Evolutionary conservation across 1,140 invertebrate species (phyloP).

Genomic region (Euwallacea similis): DNA sequence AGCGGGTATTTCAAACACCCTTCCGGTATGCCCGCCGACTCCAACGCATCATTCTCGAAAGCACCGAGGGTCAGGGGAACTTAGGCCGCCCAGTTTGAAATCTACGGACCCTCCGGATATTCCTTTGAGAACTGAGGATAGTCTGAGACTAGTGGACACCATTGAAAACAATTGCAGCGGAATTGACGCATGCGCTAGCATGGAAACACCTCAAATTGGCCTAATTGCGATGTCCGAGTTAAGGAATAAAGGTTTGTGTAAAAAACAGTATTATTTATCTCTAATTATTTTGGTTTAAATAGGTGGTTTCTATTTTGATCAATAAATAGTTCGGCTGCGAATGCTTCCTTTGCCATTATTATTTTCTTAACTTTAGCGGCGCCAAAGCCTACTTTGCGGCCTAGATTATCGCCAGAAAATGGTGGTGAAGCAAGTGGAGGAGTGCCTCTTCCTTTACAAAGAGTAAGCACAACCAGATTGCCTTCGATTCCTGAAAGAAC

Average conservation of each 20-base stretch:
- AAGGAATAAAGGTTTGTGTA: conserved; percentile 39
- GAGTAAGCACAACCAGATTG: conserved; percentile 73
- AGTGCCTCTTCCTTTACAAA: conserved; percentile 66
- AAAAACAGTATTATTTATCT: no score
- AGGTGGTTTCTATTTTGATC: background rate
- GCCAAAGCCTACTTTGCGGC: conserved; percentile 38
- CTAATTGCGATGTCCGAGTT: conserved; percentile 43
- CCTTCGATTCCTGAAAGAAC: conserved; percentile 80
- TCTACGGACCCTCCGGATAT: conserved; percentile 46
- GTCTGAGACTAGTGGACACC: background rate
- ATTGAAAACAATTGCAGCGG: background rate
- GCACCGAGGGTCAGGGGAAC: conserved; percentile 57
- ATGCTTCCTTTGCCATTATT: background rate
- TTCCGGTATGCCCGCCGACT: conserved; percentile 71
- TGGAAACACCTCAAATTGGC: conserved; percentile 42
- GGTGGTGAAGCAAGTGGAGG: conserved; percentile 51
- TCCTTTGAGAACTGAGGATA: conserved; percentile 39
- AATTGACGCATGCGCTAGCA: background rate
- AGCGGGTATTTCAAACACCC: conserved; percentile 33
- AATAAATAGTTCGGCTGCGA: background rate
- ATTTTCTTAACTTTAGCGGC: conserved; percentile 10
- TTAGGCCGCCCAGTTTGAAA: conserved; percentile 54
- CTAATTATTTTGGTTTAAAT: background rate
- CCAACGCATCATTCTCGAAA: conserved; percentile 78
- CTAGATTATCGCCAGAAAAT: conserved; percentile 42